Evolutionary conservation across 2,888 invertebrate genomes (phyloP).

Genomic region (Hololepta plana): DNA sequence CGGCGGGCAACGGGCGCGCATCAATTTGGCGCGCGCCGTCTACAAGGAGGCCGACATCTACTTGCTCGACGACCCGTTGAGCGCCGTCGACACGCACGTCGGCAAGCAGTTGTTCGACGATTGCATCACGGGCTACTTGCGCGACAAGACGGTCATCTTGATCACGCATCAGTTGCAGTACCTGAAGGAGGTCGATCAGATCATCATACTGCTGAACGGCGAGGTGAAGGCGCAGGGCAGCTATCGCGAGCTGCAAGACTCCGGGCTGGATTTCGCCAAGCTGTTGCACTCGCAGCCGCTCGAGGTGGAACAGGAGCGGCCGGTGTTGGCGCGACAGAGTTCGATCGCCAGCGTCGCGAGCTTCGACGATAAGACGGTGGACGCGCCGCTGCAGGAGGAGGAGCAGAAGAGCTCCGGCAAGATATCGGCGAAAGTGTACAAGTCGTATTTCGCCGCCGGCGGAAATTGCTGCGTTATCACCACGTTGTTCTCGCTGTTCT

Average conservation of each 20-base stretch:
- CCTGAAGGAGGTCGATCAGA: conserved; percentile 38
- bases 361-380: conserved; percentile 23
- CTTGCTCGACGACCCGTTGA: conserved; percentile 77
- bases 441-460: conserved; percentile 53
- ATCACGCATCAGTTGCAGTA: conserved; percentile 64
- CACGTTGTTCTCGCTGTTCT: conserved; percentile 42
- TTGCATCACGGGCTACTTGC: conserved; percentile 47
- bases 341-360: conserved; percentile 35
- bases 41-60: conserved; percentile 77
- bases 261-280: conserved; percentile 61
- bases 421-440: conserved; percentile 35
- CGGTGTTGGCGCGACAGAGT: conserved; percentile 21
- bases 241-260: conserved; percentile 50
- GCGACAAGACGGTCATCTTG: conserved; percentile 52
- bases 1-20: conserved; percentile 75
- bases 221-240: conserved; percentile 43
- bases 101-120: conserved; percentile 77
- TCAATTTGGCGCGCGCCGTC: conserved; percentile 73
- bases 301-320: conserved; percentile 15
- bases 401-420: conserved; percentile 47
- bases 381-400: conserved; percentile 25
- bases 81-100: conserved; percentile 86
- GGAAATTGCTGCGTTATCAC: conserved; percentile 48
- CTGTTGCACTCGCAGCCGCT: conserved; percentile 34
- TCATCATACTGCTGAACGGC: conserved; percentile 40